Evolutionary conservation across 1,140 invertebrate species (phyloP).

Genomic region (Drosophila ananassae): DNA sequence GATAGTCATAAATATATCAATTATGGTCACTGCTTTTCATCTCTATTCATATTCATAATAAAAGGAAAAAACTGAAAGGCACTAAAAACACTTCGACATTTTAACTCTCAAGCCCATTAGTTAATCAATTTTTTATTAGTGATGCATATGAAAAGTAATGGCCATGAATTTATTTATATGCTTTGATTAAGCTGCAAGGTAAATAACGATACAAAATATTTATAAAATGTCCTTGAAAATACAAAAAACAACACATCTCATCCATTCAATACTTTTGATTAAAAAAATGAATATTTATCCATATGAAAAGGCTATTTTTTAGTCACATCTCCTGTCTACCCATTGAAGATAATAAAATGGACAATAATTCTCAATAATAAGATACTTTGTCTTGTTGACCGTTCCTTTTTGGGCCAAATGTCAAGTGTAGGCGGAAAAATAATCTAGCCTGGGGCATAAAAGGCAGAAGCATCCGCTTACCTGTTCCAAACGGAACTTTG

Average conservation of each 20-base stretch:
- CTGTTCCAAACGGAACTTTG: not conserved
- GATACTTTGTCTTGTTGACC: not conserved
- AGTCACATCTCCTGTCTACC: not conserved
- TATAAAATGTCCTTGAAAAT: not conserved
- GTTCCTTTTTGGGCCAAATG: not conserved
- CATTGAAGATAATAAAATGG: constrained; percentile 1
- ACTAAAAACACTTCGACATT: not conserved
- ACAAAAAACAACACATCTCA: not conserved
- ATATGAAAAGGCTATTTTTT: not conserved
- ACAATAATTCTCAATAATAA: not conserved
- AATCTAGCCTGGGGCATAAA: constrained; percentile 2
- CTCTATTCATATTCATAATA: not conserved
- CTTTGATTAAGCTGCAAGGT: not conserved
- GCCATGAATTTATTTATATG: not conserved
- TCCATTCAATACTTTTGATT: not conserved
- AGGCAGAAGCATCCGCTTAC: constrained; percentile 18
- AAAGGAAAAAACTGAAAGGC: not conserved
- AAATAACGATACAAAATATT: not conserved
- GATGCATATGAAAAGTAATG: not conserved
- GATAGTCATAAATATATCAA: constrained; percentile 6
- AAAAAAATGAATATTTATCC: too few species aligned
- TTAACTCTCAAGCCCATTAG: constrained; percentile 3
- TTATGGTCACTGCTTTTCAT: not conserved
- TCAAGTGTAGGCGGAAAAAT: constrained; percentile 1
- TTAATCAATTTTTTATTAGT: not conserved